Base-by-base conservation (phyloP, 2,113 vertebrate genomes). In the Brachirus orientalis region DNA sequence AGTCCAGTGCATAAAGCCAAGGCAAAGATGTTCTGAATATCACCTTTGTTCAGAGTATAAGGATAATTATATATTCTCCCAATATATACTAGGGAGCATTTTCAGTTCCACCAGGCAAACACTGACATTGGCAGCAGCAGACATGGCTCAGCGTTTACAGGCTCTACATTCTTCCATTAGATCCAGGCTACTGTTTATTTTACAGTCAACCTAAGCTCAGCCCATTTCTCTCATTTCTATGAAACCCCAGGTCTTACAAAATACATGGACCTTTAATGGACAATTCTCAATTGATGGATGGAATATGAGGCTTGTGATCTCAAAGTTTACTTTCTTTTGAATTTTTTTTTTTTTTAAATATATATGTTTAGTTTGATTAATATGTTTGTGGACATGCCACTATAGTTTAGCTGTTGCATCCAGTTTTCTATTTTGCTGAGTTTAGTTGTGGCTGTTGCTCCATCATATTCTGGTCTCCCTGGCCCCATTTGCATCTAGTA, bases 1-100 rank as follows among this genome's bases (percentile, higher is more conserved):
- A 77, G 83, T 85, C 67, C 76, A 80, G 82, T 85, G 83, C 78
- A 78, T 87, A 88, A 83, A 75, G 82, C 58, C 63, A 79, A 73
- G 41, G 68, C 62, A 65, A 75, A 86, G 80, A 56, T 70, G 3
- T 80, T 77, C 61, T 61, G 19, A 60, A 63, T 52, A 16, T 57
- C 8, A 73, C 71, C 47, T 79, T 64, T 72, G 50, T 65, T 84
- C 36, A 37, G 55, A 67, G 53, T 47, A 63, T 44, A 11, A 47
- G 4, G 54, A 47, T 67, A 37, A 50, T 72, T 1, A 55, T 18
- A 11, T 45, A 40, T 53, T 40, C 45, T 18, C 52, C 37, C n/a
- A 18, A 71, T 43, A 82, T 60, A 65, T 71, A 84, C 3, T 1
- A 60, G 79, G 63, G 59, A 79, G 68, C 48, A 18, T 81, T 53